Percentiles rank a stretch among this genome's conserved stretches.
phyloP scores from a whole-genome alignment of 2,113 vertebrate species.

The Dolichotis patagonum region DNA sequence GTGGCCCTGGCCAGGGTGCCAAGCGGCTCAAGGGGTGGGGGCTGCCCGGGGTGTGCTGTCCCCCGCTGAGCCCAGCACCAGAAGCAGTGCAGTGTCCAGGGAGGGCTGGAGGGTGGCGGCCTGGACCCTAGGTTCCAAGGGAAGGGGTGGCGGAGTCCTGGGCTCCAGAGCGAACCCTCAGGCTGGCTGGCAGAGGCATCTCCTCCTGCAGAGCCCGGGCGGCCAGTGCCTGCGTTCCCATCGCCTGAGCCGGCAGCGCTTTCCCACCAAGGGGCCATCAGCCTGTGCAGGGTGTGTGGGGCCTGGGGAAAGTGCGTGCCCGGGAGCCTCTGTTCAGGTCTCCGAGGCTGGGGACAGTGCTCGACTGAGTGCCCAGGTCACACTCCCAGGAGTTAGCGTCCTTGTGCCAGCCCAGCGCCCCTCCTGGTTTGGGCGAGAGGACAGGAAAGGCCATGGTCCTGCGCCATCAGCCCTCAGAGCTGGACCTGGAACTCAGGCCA shows the following conservation, averaged over 20 bases:
- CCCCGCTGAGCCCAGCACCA: neutral
- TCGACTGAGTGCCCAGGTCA: too few relatives aligned
- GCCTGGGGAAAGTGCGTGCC: fast-evolving
- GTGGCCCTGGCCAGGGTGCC: neutral
- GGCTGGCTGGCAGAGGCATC: fast-evolving
- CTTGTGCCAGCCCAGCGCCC: neutral
- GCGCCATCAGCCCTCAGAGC: fast-evolving
- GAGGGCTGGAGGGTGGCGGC: neutral
- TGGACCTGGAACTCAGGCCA: neutral
- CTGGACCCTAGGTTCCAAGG: fast-evolving
- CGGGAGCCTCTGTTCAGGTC: too few relatives aligned
- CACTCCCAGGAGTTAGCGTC: neutral
- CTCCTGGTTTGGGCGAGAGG: neutral
- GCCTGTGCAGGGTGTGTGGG: neutral
- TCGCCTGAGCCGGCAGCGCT: too few relatives aligned
- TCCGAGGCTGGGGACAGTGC: too few relatives aligned
- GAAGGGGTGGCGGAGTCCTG: fast-evolving
- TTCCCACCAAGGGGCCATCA: fast-evolving
- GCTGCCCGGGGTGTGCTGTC: neutral
- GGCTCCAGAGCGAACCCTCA: too few relatives aligned
- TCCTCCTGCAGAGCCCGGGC: fast-evolving
- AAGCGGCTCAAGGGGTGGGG: neutral
- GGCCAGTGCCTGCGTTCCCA: fast-evolving
- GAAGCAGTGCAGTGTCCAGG: neutral
- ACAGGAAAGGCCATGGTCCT: neutral